Conservation (phyloP, 2,797 vertebrate species). For the Rhinoraja longicauda region DNA sequence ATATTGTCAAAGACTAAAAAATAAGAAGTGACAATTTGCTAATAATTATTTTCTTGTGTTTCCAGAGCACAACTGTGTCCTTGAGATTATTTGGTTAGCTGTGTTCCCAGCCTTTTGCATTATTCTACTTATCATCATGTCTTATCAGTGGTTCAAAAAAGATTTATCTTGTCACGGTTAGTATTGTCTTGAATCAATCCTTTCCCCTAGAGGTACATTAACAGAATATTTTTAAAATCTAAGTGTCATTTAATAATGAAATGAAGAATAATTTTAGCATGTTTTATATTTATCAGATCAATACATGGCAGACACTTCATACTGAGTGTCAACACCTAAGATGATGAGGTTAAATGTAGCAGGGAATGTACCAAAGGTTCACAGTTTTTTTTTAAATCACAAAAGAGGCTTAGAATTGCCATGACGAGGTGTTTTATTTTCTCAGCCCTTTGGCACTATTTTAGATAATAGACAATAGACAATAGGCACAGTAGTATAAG, state of each 20-base stretch:
- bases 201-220: not conserved
- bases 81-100: constrained; percentile 63
- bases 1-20: not conserved
- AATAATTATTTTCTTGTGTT: constrained; percentile 39
- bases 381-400: not conserved
- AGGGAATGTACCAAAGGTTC: not conserved
- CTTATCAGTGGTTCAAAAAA: constrained; percentile 11
- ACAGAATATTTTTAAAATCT: not conserved
- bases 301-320: not conserved
- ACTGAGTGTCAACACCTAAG: not conserved
- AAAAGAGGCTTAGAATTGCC: not conserved
- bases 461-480: no score
- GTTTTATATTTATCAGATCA: not conserved
- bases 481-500: no score
- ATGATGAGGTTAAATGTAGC: not conserved
- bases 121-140: constrained; percentile 16
- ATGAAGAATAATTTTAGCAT: not conserved
- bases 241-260: not conserved
- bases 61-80: constrained; percentile 57
- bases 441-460: not conserved
- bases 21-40: not conserved
- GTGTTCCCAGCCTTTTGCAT: constrained; percentile 52
- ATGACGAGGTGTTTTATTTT: not conserved
- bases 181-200: not conserved
- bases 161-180: constrained; percentile 22